Evolutionary conservation across 2,888 invertebrate species (phyloP), one percentile per base, ranked within the genome.

Genomic region (Pristionchus mayeri): DNA sequence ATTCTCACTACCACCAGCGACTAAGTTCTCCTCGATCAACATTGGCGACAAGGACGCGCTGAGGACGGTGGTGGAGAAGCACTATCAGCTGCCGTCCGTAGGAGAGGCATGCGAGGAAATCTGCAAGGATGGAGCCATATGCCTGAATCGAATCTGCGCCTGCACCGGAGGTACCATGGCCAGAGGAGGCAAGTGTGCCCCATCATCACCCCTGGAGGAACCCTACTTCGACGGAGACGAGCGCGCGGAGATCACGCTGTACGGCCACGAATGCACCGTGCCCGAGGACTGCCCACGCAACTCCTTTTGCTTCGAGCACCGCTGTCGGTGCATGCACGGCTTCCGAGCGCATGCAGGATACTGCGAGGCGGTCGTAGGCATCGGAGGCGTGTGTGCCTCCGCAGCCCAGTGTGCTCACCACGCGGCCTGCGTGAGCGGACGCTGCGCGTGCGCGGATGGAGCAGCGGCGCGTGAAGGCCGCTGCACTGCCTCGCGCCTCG

Each of bases 241-340:
- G 52, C 40, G 67, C 24, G 78, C 60, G 30, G 81, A 85, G 52
- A 44, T 85, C 50, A 84, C 84, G 24, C 84, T 84, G 34, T 84
- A 84, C 75, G 90, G 90, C 11, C 87, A 88, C 60, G 84, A 85
- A 34, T 90, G 90, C 82, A 63, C 67, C 18, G 37, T 57, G 7
- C 86, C 87, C 24, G 71, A 86, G 0, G 89, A 90, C 40, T 90
- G 90, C 78, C 88, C 89, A 1, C 71, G 81, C 0, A 85, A 87
- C 24, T 86, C 91, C 11, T 88, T 88, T 84, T 92, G 92, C 80
- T 85, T 88, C 44, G 84, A 88, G 21, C 88, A 87, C 7, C 57
- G 88, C 37, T 92, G 92, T 78, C 87, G 91, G 44, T 92, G 92
- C 63, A 89, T 90, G 78, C 86, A 87, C 13, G 92, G 92, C 24